Base-by-base conservation (phyloP, 2,888 invertebrate genomes). In the Agriotes lineatus region DNA sequence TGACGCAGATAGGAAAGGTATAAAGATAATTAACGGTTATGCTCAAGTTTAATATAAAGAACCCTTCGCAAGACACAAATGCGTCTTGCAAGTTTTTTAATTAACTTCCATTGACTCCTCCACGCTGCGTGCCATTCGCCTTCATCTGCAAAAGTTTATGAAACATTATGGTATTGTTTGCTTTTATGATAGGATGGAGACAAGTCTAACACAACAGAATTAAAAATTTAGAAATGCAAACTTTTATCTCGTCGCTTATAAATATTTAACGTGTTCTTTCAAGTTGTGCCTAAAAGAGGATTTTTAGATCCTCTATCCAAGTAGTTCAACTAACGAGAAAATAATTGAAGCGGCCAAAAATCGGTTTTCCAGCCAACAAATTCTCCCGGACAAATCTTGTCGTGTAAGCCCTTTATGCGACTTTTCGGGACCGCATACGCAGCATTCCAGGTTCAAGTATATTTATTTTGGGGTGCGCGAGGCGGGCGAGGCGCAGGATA, bases 381-480 rank as follows among this genome's bases (percentile, higher is more conserved):
- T 48, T 60, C 48, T 60, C 48, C 45, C 30, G 30, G 44, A 12
- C 45, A 45, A 22, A 48, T 48, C 59, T 33, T 33, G 33, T 48
- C 33, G 33, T 60, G 30, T 60, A 60, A 60, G 33, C 59, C 30
- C 48, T 60, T 60, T 60, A 60, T 60, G 48, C 59, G 45, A 48
- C 30, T 60, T 60, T 44, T 60, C 16, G 45, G 59, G 59, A 33
- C 30, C 12, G 45, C 45, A 60, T 60, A 44, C 33, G 48, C 44
- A 44, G 20, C 59, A 60, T 60, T 60, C 59, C 59, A 45, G 44
- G 33, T 54, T 48, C 45, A 45, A 60, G 48, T 60, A 48, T 60
- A 48, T 60, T 60, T 60, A 60, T 60, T 60, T 60, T 60, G 48
- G 19, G 50, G 12, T n/a, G 37, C 20, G 4, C 45, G 30, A 45